These are phyloP conservation scores for Ostrea edulis DNA, from an alignment of 1,140 invertebrate genomes.

Conservation along the genomic window DNA sequence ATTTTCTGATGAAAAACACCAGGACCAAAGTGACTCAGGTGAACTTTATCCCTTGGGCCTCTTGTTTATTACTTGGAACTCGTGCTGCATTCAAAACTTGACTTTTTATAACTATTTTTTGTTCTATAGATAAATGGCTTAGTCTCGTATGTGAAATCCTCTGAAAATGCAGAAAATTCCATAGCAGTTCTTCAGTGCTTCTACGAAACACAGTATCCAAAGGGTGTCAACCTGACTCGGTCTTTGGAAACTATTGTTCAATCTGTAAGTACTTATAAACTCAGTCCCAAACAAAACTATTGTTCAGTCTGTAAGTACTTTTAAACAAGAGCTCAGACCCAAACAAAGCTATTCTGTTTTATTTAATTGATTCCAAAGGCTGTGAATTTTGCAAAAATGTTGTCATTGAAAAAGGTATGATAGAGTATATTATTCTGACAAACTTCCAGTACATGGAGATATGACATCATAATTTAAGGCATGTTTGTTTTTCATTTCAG, in stretches of 20 bases:
- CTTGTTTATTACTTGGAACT: not conserved
- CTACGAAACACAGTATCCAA: conserved; percentile 9
- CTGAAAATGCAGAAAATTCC: conserved; percentile 12
- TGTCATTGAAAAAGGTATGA: too few relatives aligned
- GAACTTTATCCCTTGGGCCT: too few relatives aligned
- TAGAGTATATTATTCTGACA: not conserved
- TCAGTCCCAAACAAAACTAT: too few relatives aligned
- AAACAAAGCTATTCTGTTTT: too few relatives aligned
- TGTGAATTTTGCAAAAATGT: too few relatives aligned
- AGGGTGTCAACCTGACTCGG: not conserved
- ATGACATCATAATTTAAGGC: not conserved
- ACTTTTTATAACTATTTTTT: not conserved
- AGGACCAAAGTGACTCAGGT: too few relatives aligned
- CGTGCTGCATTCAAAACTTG: not conserved
- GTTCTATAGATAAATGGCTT: conserved; percentile 3
- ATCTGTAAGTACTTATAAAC: conserved; percentile 12
- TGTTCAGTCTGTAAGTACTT: conserved; percentile 20
- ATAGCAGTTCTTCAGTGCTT: conserved; percentile 33
- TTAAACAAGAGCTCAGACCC: not conserved
- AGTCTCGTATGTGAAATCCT: not conserved
- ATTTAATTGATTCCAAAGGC: too few relatives aligned
- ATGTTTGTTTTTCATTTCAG: conserved; percentile 16
- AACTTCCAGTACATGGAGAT: not conserved
- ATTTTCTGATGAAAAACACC: too few relatives aligned
- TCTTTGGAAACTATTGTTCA: conserved; percentile 20